These are phyloP conservation scores for Troides helena DNA, from an alignment of 2,888 invertebrate genomes.

Conservation along the genomic window DNA sequence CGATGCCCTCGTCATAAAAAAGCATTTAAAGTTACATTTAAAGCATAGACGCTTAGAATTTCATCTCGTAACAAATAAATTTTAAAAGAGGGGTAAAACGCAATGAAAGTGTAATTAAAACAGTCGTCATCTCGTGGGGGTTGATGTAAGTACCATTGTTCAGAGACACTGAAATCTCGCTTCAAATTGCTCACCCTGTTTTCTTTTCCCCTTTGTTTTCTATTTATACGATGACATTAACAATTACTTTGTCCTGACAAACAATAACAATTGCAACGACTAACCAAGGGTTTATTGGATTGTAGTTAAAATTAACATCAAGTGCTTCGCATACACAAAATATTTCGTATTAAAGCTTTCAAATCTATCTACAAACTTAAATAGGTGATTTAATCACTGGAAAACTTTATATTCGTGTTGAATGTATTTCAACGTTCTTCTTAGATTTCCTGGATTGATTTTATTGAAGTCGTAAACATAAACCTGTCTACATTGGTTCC, in stretches of 20 bases:
- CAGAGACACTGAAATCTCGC: constrained; percentile 26
- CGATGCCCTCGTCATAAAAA: constrained; percentile 26
- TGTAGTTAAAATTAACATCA: no score
- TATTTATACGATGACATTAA: constrained; percentile 15
- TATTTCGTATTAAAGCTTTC: no score
- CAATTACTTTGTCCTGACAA: constrained; percentile 16
- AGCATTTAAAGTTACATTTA: constrained; percentile 31
- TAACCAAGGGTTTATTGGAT: no score
- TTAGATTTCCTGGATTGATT: no score
- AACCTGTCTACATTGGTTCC: no score
- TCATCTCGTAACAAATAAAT: constrained; percentile 38
- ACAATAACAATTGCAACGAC: no score
- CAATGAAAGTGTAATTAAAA: constrained; percentile 39
- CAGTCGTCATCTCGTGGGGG: constrained; percentile 35
- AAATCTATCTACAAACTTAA: no score
- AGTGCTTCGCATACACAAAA: no score
- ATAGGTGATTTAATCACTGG: no score
- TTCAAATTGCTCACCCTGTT: constrained; percentile 19
- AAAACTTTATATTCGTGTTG: no score
- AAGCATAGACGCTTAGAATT: constrained; percentile 31
- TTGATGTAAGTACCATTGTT: constrained; percentile 32
- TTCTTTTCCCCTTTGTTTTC: constrained; percentile 16
- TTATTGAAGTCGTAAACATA: no score
- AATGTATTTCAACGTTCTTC: no score
- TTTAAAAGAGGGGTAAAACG: constrained; percentile 35